A percentile compares a stretch with the other conserved stretches of the same genome.
These are phyloP conservation scores for Stenodema calcarata DNA, from an alignment of 2,888 invertebrate species.

Conservation along the genomic window DNA sequence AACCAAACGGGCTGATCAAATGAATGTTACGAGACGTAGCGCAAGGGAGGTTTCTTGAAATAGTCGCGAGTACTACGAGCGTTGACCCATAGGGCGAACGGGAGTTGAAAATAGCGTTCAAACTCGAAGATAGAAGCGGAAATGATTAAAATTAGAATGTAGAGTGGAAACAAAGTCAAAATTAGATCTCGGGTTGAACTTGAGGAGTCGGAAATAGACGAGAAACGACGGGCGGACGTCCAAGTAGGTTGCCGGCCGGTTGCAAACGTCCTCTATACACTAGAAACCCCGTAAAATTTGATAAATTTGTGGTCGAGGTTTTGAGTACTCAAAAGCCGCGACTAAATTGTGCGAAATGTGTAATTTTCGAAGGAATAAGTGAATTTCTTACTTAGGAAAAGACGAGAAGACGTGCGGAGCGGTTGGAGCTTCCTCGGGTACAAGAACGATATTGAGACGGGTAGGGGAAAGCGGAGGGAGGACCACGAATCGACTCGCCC, in stretches of 20 bases:
- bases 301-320: not conserved
- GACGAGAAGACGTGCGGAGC: constrained; percentile 39
- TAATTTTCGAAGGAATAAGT: not conserved
- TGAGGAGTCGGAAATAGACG: constrained; percentile 26
- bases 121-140: not conserved
- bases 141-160: constrained; percentile 1
- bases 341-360: not conserved
- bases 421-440: constrained; percentile 39
- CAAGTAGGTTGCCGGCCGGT: constrained; percentile 47
- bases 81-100: not conserved
- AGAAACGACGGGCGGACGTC: not conserved
- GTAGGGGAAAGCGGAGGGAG: constrained; percentile 23
- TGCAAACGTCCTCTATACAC: not conserved
- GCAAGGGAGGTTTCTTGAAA: no score
- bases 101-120: not conserved
- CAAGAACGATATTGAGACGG: constrained; percentile 37
- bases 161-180: not conserved
- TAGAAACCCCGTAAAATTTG: not conserved
- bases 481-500: constrained; percentile 17
- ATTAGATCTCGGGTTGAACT: constrained; percentile 13
- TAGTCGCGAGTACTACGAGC: not conserved
- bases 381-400: constrained; percentile 17
- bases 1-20: no score
- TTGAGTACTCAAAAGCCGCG: not conserved
- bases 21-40: no score